A percentile compares a stretch with the other conserved stretches of the same genome.
These are phyloP conservation scores for Lysiphlebus fabarum DNA, from an alignment of 1,140 invertebrate species.

Conservation along the genomic window DNA sequence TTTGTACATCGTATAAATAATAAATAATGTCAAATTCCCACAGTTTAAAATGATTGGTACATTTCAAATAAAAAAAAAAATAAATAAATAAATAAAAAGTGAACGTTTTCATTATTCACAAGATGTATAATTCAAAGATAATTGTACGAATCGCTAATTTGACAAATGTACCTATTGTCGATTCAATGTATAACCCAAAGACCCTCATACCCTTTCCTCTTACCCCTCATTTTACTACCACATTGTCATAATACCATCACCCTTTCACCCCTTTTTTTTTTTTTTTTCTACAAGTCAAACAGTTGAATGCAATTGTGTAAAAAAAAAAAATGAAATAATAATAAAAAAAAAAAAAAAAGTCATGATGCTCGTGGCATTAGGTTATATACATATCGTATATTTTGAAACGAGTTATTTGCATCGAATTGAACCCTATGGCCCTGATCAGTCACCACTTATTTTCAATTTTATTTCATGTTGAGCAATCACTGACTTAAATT, in stretches of 20 bases:
- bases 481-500: conserved; percentile 6
- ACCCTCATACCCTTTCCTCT: background rate
- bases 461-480: background rate
- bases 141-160: conserved; percentile 29
- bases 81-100: background rate
- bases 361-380: conserved; percentile 22
- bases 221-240: conserved; percentile 2
- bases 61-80: background rate
- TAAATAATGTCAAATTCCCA: conserved; percentile 21
- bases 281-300: background rate
- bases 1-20: background rate
- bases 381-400: conserved; percentile 6
- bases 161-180: conserved; percentile 14
- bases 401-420: conserved; percentile 53
- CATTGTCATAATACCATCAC: background rate
- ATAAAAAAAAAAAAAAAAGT: conserved; percentile 12
- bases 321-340: too few relatives aligned
- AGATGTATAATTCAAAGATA: conserved; percentile 22
- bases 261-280: background rate
- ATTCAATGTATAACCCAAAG: background rate
- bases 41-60: conserved; percentile 13
- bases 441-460: background rate
- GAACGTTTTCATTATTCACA: background rate
- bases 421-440: conserved; percentile 45
- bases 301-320: too few relatives aligned